Percentiles rank a stretch among this genome's conserved stretches.
Conservation (phyloP, 2,113 vertebrate genomes). For the Amphilophus citrinellus region DNA sequence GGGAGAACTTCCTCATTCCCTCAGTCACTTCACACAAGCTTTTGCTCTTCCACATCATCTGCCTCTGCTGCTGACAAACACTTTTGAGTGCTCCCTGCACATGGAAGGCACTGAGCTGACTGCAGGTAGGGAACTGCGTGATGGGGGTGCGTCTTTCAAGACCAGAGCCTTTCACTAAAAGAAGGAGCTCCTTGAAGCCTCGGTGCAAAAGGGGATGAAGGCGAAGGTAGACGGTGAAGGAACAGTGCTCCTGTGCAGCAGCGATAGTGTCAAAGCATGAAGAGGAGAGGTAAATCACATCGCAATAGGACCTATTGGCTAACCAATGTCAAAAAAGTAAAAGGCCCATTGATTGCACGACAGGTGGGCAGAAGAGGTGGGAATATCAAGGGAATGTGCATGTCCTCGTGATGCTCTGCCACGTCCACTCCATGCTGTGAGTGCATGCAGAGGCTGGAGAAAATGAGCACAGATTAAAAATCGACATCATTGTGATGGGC, state of each 20-base stretch:
- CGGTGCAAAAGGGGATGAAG: not conserved
- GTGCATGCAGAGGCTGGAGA: constrained; percentile 31
- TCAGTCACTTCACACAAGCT: constrained; percentile 40
- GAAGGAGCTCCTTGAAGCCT: constrained; percentile 36
- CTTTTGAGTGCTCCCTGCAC: constrained; percentile 23
- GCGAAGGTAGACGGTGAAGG: not conserved
- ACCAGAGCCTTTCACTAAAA: constrained; percentile 23
- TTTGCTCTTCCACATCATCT: constrained; percentile 29
- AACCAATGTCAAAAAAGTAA: constrained; percentile 48
- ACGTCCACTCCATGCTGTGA: constrained; percentile 27
- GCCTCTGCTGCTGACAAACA: constrained; percentile 46
- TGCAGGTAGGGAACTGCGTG: constrained; percentile 8
- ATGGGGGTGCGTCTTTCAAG: constrained; percentile 40
- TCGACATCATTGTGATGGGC: constrained; percentile 40
- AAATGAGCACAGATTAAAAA: constrained; percentile 68
- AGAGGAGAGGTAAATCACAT: constrained; percentile 47
- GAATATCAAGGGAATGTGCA: constrained; percentile 21
- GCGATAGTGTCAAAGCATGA: constrained; percentile 10
- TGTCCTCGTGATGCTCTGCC: constrained; percentile 13
- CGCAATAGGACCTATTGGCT: constrained; percentile 11
- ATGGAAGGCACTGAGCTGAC: not conserved
- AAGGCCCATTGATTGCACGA: constrained; percentile 40
- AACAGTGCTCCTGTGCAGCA: not conserved
- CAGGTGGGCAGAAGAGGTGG: constrained; percentile 30
- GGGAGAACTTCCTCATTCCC: constrained; percentile 31